phyloP scores from a whole-genome alignment of 2,888 invertebrate genomes.

The Volucella inflata region DNA sequence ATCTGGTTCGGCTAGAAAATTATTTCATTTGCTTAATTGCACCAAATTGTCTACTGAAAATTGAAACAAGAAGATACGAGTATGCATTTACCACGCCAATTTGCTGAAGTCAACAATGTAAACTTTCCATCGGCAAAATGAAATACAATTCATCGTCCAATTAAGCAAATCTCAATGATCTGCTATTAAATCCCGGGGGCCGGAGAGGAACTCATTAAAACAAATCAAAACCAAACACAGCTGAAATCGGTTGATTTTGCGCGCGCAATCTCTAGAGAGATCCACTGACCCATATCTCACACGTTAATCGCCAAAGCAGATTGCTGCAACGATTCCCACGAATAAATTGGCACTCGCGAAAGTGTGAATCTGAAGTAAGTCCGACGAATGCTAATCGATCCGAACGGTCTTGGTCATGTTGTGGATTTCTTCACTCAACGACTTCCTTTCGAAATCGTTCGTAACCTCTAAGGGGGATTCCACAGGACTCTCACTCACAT shows the following conservation, averaged over 20 bases:
- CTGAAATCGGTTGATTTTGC: slow-evolving; percentile 34
- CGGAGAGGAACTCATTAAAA: slow-evolving; percentile 36
- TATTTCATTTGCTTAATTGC: too few species aligned
- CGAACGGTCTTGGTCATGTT: slow-evolving; percentile 13
- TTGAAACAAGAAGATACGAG: too few species aligned
- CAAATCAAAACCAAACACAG: slow-evolving; percentile 50
- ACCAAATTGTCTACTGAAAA: too few species aligned
- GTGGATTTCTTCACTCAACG: slow-evolving; percentile 47
- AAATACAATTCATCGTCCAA: slow-evolving; percentile 62
- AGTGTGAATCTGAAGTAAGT: slow-evolving; percentile 52
- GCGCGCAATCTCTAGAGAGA: slow-evolving; percentile 55
- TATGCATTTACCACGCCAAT: too few species aligned
- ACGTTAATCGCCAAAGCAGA: slow-evolving; percentile 60
- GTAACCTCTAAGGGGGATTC: slow-evolving; percentile 48
- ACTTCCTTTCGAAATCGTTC: slow-evolving; percentile 65
- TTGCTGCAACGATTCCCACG: slow-evolving; percentile 63
- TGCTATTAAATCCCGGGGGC: background rate
- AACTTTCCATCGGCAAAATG: slow-evolving; percentile 55
- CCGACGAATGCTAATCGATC: slow-evolving; percentile 70
- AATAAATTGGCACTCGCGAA: slow-evolving; percentile 62
- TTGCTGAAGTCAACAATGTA: background rate
- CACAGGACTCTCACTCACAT: slow-evolving; percentile 56
- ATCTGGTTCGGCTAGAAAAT: too few species aligned
- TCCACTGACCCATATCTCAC: slow-evolving; percentile 74
- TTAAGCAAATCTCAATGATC: slow-evolving; percentile 47